These are phyloP conservation scores for Poecile montanus DNA, from an alignment of 2,797 vertebrate genomes.

Conservation along the genomic window DNA sequence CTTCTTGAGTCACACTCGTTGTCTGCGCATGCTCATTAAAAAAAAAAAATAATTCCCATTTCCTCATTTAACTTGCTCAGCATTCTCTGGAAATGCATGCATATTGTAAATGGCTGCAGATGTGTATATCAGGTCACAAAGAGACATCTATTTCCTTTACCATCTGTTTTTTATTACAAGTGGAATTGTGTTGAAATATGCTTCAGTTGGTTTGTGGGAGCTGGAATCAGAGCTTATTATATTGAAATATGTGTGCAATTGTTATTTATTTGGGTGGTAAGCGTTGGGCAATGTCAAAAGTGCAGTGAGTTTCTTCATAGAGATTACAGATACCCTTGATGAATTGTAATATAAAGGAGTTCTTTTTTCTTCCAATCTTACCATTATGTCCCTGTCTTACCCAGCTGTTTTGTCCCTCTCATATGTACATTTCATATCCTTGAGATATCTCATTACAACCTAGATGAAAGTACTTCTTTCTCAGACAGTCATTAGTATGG, in stretches of 20 bases:
- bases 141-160: conserved; percentile 65
- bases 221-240: conserved; percentile 47
- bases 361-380: background rate
- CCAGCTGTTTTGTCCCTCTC: background rate
- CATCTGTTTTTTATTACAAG: conserved; percentile 66
- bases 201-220: conserved; percentile 36
- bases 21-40: background rate
- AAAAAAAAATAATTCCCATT: conserved; percentile 15
- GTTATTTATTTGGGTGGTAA: conserved; percentile 39
- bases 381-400: background rate
- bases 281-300: conserved; percentile 2
- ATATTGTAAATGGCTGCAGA: conserved; percentile 62
- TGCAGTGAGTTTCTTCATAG: conserved; percentile 34
- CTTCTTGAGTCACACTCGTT: background rate
- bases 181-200: conserved; percentile 52
- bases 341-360: conserved; percentile 23
- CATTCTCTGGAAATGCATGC: conserved; percentile 53
- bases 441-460: conserved; percentile 48
- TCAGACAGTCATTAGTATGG: conserved; percentile 49
- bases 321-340: background rate
- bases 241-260: conserved; percentile 43
- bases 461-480: conserved; percentile 59
- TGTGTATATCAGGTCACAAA: conserved; percentile 62
- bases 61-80: conserved; percentile 26
- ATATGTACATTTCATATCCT: background rate